Conservation (phyloP, 2,888 invertebrate genomes). For the Cantharis nigra region DNA sequence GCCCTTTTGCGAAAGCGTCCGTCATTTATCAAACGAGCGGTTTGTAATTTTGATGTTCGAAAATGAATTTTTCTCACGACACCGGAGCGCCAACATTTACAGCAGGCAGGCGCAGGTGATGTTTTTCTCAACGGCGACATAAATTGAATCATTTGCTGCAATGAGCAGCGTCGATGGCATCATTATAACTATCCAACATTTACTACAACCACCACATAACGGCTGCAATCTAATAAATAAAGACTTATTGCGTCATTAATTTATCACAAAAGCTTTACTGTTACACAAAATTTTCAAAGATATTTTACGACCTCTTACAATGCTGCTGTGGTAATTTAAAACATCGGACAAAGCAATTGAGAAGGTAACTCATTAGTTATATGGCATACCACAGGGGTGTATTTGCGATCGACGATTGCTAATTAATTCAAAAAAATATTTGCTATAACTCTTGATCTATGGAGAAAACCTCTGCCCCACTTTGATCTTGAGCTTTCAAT, state of each 20-base stretch:
- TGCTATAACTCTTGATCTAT: too few relatives aligned
- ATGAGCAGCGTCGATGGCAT: constrained; percentile 29
- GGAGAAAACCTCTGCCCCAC: too few relatives aligned
- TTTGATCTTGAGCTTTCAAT: too few relatives aligned
- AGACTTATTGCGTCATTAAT: constrained; percentile 13
- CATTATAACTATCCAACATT: constrained; percentile 27
- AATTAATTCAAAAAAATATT: too few relatives aligned
- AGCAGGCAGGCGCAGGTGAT: constrained; percentile 35
- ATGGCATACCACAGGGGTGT: background rate
- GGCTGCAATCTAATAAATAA: constrained; percentile 18
- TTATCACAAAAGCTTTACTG: background rate
- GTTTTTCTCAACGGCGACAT: constrained; percentile 36
- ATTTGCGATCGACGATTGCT: background rate
- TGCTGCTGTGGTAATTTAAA: background rate
- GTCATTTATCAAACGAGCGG: constrained; percentile 31
- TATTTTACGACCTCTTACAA: background rate
- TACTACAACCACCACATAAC: constrained; percentile 13
- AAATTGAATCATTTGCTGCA: constrained; percentile 40
- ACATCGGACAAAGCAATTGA: background rate
- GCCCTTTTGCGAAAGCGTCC: constrained; percentile 22
- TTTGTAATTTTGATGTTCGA: constrained; percentile 13
- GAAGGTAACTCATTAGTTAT: background rate
- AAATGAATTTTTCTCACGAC: constrained; percentile 15
- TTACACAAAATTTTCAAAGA: background rate
- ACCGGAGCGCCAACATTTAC: constrained; percentile 3